A percentile compares a stretch with the other conserved stretches of the same genome.
Conservation (phyloP, 2,113 vertebrate genomes). For the Anarhynchus alexandrinus region DNA sequence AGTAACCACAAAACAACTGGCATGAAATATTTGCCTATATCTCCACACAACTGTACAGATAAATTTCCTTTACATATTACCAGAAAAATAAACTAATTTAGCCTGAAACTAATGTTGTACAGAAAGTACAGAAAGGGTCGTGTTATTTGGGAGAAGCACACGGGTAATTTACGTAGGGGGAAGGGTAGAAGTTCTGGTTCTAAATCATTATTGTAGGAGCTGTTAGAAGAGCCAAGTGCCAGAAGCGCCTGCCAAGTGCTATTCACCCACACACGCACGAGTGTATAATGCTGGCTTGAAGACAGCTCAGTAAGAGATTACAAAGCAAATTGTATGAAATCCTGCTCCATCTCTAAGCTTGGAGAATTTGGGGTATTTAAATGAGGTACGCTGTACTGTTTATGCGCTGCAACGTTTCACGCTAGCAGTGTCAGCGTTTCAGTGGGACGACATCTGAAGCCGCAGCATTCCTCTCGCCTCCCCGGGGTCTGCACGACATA, state of each 20-base stretch:
- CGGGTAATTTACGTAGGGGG: not conserved
- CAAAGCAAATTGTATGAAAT: not conserved
- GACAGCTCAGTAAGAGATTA: not conserved
- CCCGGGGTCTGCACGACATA: not conserved
- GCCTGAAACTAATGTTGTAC: not conserved
- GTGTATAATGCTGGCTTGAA: not conserved
- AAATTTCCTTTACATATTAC: not conserved
- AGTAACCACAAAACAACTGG: not conserved
- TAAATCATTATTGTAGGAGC: not conserved
- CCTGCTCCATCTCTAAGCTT: not conserved
- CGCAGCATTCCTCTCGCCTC: not conserved
- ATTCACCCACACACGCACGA: not conserved
- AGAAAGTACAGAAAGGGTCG: not conserved
- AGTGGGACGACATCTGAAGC: rapidly evolving
- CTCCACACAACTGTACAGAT: not conserved
- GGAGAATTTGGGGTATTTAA: not conserved
- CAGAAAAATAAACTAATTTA: not conserved
- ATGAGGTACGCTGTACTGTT: not conserved
- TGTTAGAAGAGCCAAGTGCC: not conserved
- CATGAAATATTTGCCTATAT: not conserved
- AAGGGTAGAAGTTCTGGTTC: conserved; percentile 1
- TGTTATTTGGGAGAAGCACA: not conserved
- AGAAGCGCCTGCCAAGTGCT: conserved; percentile 16
- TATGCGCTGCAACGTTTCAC: not conserved
- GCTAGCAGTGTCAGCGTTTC: not conserved